Conservation (phyloP, 2,113 vertebrate genomes). For the Mohoua ochrocephala region DNA sequence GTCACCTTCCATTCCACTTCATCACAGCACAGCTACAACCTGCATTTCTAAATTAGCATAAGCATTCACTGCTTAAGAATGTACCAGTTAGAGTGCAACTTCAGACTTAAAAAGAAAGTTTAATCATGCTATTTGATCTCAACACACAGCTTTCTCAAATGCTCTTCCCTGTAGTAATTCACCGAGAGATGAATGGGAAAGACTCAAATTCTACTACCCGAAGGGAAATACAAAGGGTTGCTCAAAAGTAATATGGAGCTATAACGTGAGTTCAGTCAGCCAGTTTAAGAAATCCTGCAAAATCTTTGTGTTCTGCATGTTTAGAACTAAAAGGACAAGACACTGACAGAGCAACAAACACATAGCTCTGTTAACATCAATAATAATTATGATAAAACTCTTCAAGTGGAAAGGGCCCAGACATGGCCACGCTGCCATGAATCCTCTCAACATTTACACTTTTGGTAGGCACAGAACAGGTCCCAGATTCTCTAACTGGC, state of each 20-base stretch:
- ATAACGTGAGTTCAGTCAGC: neutral
- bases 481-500: neutral
- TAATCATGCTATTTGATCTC: neutral
- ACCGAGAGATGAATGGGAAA: neutral
- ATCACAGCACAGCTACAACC: neutral
- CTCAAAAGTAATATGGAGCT: neutral
- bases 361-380: neutral
- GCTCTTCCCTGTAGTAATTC: neutral
- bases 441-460: neutral
- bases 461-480: neutral
- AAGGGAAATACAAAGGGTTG: neutral
- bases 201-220: neutral
- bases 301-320: neutral
- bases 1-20: neutral
- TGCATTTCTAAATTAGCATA: neutral
- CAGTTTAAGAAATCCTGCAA: neutral
- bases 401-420: neutral
- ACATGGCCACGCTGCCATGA: neutral
- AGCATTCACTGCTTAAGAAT: neutral
- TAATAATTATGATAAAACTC: neutral
- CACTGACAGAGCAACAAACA: neutral
- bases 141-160: neutral
- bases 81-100: neutral
- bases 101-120: neutral
- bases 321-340: neutral